Conservation (phyloP, 2,113 vertebrate species). For the Regulus satrapa region DNA sequence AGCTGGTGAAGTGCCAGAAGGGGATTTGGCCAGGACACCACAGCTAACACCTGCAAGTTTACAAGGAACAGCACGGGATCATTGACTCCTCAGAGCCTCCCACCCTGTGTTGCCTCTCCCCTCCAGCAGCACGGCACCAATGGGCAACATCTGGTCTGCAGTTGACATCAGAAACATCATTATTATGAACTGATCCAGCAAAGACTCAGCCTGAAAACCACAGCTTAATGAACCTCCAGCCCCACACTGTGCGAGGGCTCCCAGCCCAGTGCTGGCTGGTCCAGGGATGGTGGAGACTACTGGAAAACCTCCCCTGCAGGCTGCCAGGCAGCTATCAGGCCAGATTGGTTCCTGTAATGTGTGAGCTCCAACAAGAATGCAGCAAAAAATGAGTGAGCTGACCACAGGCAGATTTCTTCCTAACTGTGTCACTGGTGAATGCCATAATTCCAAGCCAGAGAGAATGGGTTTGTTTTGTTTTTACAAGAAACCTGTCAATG, state of each 20-base stretch:
- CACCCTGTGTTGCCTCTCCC: not conserved
- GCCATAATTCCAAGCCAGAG: not conserved
- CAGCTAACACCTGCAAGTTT: not conserved
- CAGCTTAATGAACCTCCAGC: not conserved
- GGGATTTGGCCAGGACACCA: not conserved
- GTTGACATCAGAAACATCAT: not conserved
- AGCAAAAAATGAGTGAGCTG: not conserved
- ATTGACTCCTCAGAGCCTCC: not conserved
- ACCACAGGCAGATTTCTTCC: constrained; percentile 52
- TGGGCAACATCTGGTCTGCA: not conserved
- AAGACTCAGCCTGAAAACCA: not conserved
- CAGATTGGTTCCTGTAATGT: not conserved
- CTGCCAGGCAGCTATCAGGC: not conserved
- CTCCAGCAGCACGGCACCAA: accelerated
- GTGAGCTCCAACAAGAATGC: not conserved
- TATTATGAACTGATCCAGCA: not conserved
- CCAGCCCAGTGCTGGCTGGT: accelerated
- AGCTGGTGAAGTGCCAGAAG: not conserved
- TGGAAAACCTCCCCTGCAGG: not conserved
- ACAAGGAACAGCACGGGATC: accelerated
- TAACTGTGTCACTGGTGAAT: not conserved
- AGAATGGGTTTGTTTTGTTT: constrained; percentile 1
- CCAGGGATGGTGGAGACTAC: not conserved
- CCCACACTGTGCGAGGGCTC: not conserved
- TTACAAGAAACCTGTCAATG: not conserved